These are phyloP conservation scores for Myopa testacea DNA, from an alignment of 2,888 invertebrate species.

Conservation along the genomic window DNA sequence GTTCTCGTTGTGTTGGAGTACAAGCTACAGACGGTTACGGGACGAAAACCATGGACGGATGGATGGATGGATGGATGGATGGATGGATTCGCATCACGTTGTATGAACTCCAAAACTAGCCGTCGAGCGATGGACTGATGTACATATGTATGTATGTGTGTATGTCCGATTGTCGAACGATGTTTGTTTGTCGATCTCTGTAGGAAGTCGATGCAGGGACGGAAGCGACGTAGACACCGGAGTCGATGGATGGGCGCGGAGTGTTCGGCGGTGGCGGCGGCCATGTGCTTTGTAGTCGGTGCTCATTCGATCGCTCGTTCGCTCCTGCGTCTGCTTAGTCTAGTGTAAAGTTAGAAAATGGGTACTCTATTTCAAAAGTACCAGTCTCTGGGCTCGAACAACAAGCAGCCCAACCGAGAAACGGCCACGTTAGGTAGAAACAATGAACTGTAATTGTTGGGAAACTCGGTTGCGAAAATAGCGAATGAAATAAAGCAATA, in stretches of 20 bases:
- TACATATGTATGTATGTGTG: background rate
- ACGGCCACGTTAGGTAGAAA: constrained; percentile 1
- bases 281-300: background rate
- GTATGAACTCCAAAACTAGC: background rate
- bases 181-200: constrained; percentile 7
- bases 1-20: constrained; percentile 27
- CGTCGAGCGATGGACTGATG: background rate
- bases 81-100: constrained; percentile 29
- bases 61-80: background rate
- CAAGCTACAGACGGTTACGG: too few relatives aligned
- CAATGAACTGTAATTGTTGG: constrained; percentile 38
- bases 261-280: background rate
- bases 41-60: background rate
- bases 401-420: background rate
- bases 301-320: constrained; percentile 11
- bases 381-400: background rate
- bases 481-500: constrained; percentile 4
- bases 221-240: constrained; percentile 25
- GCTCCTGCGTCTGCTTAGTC: constrained; percentile 10
- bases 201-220: constrained; percentile 23
- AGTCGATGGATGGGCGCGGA: background rate
- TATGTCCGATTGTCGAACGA: constrained; percentile 6
- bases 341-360: constrained; percentile 33
- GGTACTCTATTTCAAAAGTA: constrained; percentile 6
- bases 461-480: constrained; percentile 32